These are phyloP conservation scores for Mycteria americana DNA, from an alignment of 2,797 vertebrate genomes.

Conservation along the genomic window DNA sequence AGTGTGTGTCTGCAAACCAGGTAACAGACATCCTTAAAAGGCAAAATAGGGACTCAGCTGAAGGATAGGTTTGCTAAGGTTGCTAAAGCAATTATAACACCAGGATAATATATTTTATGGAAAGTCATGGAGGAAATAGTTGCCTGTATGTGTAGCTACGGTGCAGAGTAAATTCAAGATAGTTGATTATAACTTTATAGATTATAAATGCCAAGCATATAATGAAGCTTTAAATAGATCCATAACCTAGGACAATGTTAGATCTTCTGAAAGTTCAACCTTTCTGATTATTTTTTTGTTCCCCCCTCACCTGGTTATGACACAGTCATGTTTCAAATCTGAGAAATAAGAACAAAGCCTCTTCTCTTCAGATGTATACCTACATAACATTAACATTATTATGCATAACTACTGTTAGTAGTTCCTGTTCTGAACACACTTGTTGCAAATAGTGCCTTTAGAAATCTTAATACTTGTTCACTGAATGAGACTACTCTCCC, in stretches of 20 bases:
- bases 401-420: not conserved
- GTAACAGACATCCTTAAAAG: not conserved
- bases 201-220: not conserved
- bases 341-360: not conserved
- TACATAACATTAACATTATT: not conserved
- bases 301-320: not conserved
- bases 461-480: not conserved
- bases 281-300: not conserved
- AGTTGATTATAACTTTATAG: not conserved
- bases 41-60: not conserved
- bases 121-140: not conserved
- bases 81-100: not conserved
- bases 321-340: not conserved
- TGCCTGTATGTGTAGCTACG: not conserved
- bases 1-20: not conserved
- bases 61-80: not conserved
- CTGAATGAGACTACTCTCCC: not conserved
- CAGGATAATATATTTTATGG: not conserved
- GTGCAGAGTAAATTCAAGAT: not conserved
- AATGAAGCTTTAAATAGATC: not conserved
- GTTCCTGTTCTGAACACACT: not conserved
- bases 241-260: not conserved
- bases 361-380: not conserved
- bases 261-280: not conserved
- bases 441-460: not conserved